Percentiles rank a stretch among this genome's conserved stretches.
Conservation (phyloP, 2,888 invertebrate species). For the Archaeoteleia sp. region DNA sequence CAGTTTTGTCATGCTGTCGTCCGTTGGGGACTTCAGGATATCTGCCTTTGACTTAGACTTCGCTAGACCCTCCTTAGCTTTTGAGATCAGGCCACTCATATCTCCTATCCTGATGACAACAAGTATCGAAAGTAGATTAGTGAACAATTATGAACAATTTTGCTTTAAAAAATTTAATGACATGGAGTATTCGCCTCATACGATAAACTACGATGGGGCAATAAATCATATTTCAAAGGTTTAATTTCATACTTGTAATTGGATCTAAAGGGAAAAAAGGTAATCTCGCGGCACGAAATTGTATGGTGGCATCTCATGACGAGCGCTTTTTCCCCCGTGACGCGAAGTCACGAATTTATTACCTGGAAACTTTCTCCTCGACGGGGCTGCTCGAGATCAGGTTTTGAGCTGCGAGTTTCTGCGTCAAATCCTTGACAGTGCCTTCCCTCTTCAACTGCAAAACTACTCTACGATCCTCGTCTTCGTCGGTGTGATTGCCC, state of each 20-base stretch:
- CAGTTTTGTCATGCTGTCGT: too few relatives aligned
- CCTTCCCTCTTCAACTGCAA: conserved; percentile 86
- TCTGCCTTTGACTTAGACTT: conserved; percentile 90
- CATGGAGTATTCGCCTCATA: conserved; percentile 7
- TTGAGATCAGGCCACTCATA: conserved; percentile 92
- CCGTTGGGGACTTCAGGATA: conserved; percentile 83
- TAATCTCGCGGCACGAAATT: conserved; percentile 23
- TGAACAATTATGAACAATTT: background rate
- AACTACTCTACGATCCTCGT: conserved; percentile 79
- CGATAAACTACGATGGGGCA: background rate
- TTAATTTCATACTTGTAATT: conserved; percentile 31
- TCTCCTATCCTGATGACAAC: conserved; percentile 87
- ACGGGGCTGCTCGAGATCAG: conserved; percentile 77
- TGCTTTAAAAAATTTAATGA: background rate
- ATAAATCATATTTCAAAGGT: conserved; percentile 28
- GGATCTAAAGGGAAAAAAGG: conserved; percentile 19
- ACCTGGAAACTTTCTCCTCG: conserved; percentile 74
- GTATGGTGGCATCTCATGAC: conserved; percentile 28
- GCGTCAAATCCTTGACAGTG: conserved; percentile 91
- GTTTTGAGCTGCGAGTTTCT: conserved; percentile 86
- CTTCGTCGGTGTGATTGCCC: conserved; percentile 75
- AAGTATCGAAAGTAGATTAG: too few relatives aligned
- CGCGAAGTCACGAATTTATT: conserved; percentile 46
- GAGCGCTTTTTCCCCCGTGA: conserved; percentile 32
- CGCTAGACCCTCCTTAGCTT: conserved; percentile 93